A percentile compares a stretch with the other conserved stretches of the same genome.
Evolutionary conservation across 1,140 invertebrate species (phyloP).

Genomic region (Leptestheria dahalacensis): DNA sequence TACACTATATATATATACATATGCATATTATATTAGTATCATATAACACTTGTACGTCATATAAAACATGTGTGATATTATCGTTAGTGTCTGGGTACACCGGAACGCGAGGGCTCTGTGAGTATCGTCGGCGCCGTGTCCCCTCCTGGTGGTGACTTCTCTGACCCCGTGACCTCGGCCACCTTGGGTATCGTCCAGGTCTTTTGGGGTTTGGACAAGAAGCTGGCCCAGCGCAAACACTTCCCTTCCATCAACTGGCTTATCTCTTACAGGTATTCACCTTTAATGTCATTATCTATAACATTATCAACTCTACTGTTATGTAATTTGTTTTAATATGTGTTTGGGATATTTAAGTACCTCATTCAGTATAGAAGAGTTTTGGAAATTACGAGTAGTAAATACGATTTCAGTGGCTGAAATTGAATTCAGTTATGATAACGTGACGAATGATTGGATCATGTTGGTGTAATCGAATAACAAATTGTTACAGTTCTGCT

Average conservation of each 20-base stretch:
- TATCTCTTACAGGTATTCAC: constrained; percentile 70
- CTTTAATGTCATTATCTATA: neutral
- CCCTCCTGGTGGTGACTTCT: constrained; percentile 99
- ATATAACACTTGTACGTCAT: no score
- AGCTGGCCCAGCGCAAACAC: constrained; percentile 97
- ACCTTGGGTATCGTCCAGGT: constrained; percentile 99
- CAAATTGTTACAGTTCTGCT: no score
- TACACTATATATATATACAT: no score
- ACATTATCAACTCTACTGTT: neutral
- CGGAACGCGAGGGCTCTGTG: constrained; percentile 92
- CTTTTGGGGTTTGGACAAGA: constrained; percentile 99
- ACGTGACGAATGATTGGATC: no score
- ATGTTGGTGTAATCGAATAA: no score
- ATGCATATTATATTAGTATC: no score
- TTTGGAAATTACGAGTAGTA: no score
- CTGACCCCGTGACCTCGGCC: constrained; percentile 97
- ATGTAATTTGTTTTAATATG: neutral
- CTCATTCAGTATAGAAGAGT: constrained; percentile 13
- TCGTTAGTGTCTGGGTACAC: constrained; percentile 78
- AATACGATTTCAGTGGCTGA: neutral
- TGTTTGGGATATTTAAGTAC: no score
- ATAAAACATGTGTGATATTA: no score
- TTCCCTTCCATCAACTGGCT: constrained; percentile 99
- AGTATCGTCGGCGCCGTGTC: constrained; percentile 99
- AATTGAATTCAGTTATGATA: no score